A percentile compares a stretch with the other conserved stretches of the same genome.
Evolutionary conservation across 2,888 invertebrate genomes (phyloP).

Genomic region (Abrostola tripartita): DNA sequence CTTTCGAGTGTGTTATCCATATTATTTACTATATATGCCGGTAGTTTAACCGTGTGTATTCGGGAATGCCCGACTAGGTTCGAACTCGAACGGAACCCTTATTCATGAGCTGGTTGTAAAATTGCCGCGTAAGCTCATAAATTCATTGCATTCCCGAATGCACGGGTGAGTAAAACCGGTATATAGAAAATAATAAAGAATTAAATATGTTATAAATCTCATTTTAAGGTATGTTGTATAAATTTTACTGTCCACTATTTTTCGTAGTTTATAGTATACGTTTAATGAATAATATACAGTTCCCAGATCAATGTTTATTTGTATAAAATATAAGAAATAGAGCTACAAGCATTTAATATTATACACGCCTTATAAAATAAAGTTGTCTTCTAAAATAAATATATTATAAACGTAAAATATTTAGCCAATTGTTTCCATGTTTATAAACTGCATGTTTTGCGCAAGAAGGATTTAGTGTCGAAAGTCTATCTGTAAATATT

Average conservation of each 20-base stretch:
- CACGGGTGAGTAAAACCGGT: too few relatives aligned
- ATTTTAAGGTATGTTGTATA: background rate
- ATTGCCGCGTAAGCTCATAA: too few relatives aligned
- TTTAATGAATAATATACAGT: slow-evolving; percentile 7
- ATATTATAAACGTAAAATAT: slow-evolving; percentile 17
- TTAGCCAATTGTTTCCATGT: slow-evolving; percentile 36
- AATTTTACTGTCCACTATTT: background rate
- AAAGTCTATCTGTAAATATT: background rate
- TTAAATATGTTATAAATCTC: too few relatives aligned
- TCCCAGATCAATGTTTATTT: background rate
- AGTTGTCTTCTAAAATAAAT: slow-evolving; percentile 27
- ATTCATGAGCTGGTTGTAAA: too few relatives aligned
- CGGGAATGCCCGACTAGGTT: too few relatives aligned
- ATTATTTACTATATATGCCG: too few relatives aligned
- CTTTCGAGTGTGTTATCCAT: too few relatives aligned
- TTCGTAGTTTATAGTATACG: background rate
- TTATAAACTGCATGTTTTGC: slow-evolving; percentile 15
- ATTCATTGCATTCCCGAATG: too few relatives aligned
- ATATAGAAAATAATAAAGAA: too few relatives aligned
- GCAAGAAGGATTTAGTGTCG: slow-evolving; percentile 14
- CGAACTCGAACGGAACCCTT: too few relatives aligned
- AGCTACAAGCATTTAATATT: slow-evolving; percentile 23
- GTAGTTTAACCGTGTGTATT: too few relatives aligned
- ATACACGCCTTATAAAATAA: slow-evolving; percentile 39
- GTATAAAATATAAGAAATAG: background rate